A percentile compares a stretch with the other conserved stretches of the same genome.
These are phyloP conservation scores for Lemur catta DNA, from an alignment of 2,797 vertebrate species.

Conservation along the genomic window DNA sequence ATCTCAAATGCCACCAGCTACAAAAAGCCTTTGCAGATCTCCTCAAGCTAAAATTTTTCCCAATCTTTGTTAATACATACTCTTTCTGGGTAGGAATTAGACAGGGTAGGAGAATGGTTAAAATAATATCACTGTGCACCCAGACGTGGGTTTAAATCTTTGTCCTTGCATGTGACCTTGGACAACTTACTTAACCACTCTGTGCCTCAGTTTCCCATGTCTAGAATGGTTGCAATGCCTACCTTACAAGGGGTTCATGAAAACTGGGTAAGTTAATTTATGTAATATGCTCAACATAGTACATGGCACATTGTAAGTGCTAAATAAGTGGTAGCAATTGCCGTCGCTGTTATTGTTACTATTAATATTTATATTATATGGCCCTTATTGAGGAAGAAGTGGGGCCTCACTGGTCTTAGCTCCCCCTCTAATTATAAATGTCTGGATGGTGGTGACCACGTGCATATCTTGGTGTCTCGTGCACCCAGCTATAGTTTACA, in stretches of 20 bases:
- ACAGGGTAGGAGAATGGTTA: not conserved
- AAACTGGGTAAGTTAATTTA: not conserved
- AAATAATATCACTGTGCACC: not conserved
- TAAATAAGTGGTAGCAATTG: not conserved
- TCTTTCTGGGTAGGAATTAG: not conserved
- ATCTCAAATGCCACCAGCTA: not conserved
- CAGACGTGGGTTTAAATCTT: not conserved
- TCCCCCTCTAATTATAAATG: not conserved
- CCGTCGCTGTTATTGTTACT: not conserved
- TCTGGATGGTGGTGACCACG: not conserved
- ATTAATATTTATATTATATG: too few relatives aligned
- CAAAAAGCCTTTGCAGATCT: not conserved
- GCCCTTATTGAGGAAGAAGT: not conserved
- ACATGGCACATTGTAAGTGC: not conserved
- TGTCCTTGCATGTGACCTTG: not conserved
- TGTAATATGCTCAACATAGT: fast-evolving
- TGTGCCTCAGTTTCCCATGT: not conserved
- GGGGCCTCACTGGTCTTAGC: not conserved
- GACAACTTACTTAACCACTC: not conserved
- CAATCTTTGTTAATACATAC: not conserved
- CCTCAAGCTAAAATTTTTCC: not conserved
- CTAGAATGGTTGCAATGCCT: not conserved
- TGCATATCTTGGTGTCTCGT: not conserved
- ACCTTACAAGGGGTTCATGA: not conserved
- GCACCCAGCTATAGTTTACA: not conserved